Evolutionary conservation across 2,113 vertebrate genomes (phyloP).

Genomic region (Aptenodytes patagonicus): DNA sequence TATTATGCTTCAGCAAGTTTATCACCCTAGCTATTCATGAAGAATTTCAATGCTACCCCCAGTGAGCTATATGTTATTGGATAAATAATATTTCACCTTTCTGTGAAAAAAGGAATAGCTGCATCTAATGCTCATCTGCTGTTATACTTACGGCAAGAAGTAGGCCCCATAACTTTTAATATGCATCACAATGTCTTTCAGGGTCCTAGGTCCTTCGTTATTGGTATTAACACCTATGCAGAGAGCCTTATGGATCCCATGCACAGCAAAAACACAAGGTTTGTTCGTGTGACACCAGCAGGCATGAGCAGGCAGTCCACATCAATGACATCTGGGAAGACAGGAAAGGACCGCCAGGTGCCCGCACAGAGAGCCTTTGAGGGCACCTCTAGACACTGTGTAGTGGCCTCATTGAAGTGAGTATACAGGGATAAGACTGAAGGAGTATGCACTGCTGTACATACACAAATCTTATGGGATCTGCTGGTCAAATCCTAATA

Average conservation of each 20-base stretch:
- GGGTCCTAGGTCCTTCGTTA: background rate
- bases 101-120: background rate
- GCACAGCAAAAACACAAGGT: background rate
- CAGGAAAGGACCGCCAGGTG: background rate
- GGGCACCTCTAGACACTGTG: rapidly evolving
- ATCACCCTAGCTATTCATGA: background rate
- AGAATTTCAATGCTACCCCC: background rate
- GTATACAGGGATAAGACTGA: background rate
- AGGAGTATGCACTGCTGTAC: background rate
- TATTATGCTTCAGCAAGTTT: background rate
- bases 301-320: background rate
- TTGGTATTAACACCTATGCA: background rate
- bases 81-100: background rate
- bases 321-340: background rate
- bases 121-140: background rate
- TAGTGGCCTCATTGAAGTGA: background rate
- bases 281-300: background rate
- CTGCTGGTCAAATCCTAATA: background rate
- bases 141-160: background rate
- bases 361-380: background rate
- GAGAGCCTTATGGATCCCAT: background rate
- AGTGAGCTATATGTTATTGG: background rate
- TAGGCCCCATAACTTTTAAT: background rate
- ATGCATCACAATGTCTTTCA: background rate
- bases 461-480: background rate